Evolutionary conservation across 2,888 invertebrate species (phyloP).

Genomic region (Cryptocheilus praepositus): DNA sequence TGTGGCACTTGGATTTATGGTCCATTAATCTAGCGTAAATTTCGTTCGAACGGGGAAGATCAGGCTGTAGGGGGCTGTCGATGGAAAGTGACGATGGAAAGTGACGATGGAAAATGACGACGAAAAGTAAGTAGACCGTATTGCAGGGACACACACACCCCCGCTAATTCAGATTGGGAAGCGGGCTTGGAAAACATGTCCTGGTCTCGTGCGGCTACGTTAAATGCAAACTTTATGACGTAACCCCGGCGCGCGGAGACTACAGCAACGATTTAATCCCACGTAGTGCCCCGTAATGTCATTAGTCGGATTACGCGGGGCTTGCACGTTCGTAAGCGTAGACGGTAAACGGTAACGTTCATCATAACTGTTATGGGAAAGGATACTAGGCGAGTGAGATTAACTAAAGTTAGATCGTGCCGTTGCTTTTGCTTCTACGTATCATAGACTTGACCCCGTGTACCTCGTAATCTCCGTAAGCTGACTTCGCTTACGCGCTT

Average conservation of each 20-base stretch:
- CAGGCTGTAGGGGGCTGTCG: too few relatives aligned
- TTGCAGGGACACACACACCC: too few relatives aligned
- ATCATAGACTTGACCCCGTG: too few relatives aligned
- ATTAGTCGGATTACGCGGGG: conserved; percentile 50
- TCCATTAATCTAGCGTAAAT: not conserved
- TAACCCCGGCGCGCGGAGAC: conserved; percentile 19
- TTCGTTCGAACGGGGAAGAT: too few relatives aligned
- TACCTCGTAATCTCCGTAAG: too few relatives aligned
- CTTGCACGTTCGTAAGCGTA: conserved; percentile 41
- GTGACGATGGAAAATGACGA: too few relatives aligned
- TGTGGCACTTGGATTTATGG: not conserved
- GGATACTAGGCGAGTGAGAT: conserved; percentile 40
- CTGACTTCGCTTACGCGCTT: too few relatives aligned
- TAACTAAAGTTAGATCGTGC: conserved; percentile 44
- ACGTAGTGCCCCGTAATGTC: conserved; percentile 46
- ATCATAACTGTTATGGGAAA: conserved; percentile 48
- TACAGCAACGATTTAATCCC: conserved; percentile 50
- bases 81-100: too few relatives aligned
- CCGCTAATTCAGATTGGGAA: too few relatives aligned
- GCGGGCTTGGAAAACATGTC: conserved; percentile 20
- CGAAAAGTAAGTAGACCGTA: not conserved
- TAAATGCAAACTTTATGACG: conserved; percentile 44
- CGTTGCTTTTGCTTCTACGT: conserved; percentile 23
- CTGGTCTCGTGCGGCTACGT: conserved; percentile 8
- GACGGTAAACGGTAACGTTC: conserved; percentile 52